A percentile compares a stretch with the other conserved stretches of the same genome.
phyloP scores from a whole-genome alignment of 1,140 invertebrate species.

The Delia radicum region DNA sequence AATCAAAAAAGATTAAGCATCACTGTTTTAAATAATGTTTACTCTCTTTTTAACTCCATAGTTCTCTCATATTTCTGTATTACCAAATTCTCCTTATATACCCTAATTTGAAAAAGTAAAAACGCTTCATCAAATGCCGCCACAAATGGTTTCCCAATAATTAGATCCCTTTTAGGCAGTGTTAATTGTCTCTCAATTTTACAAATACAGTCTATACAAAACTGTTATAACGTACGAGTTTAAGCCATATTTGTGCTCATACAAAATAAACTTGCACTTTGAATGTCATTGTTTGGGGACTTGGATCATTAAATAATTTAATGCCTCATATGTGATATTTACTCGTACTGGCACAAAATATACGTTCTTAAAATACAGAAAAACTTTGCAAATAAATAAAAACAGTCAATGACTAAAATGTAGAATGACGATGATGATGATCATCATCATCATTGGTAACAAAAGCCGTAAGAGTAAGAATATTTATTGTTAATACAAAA shows the following conservation, averaged over 20 bases:
- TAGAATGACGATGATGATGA: background rate
- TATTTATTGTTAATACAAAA: constrained; percentile 9
- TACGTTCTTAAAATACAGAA: background rate
- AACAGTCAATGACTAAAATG: background rate
- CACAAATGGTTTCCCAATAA: constrained; percentile 14
- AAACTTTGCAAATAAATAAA: background rate
- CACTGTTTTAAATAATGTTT: too few species aligned
- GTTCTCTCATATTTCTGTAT: background rate
- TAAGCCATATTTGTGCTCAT: background rate
- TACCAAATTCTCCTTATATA: background rate
- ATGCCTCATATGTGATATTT: background rate
- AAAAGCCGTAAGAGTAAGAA: background rate
- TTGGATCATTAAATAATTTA: constrained; percentile 18
- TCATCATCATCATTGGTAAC: too few species aligned
- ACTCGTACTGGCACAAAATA: background rate
- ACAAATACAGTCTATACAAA: background rate
- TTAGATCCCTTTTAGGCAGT: constrained; percentile 22
- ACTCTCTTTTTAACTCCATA: background rate
- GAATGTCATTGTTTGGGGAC: constrained; percentile 1
- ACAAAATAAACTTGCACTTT: background rate
- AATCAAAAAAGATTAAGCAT: too few species aligned
- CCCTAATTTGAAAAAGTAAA: background rate
- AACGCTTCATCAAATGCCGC: background rate
- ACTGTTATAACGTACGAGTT: constrained; percentile 1
- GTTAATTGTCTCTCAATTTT: constrained; percentile 19